Base-by-base conservation (phyloP, 2,888 invertebrate genomes). In the Gerris lacustris region DNA sequence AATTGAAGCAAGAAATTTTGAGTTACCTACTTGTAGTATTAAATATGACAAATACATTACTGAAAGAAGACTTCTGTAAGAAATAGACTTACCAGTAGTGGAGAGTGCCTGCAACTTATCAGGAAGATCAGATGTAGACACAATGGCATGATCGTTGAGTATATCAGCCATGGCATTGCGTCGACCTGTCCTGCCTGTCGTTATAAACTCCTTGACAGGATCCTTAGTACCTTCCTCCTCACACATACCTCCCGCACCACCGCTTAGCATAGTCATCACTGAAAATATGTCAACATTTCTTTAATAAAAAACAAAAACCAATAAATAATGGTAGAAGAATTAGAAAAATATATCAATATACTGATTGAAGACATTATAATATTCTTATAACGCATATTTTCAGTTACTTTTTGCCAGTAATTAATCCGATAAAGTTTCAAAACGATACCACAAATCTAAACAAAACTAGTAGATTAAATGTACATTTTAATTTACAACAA, bases 81-180 rank as follows among this genome's bases (percentile, higher is more conserved):
- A 31, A 74, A 73, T 73, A 70, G 72, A 72, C 75, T 78, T 77
- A 79, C 80, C 80, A 73, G 78, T 76, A 74, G 77, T 78, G 74
- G 79, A 78, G 72, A 79, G 77, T 73, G 78, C 77, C 74, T 75
- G 78, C 72, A 80, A 79, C 73, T 87, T 84, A 71, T 87, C 85
- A 6, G 93, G 89, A 76, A 94, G 83, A 79, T 91, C 91, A 7
- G 90, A 89, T 5, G 90, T 89, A 72, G 87, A 86, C 74, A 88
- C 85, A 43, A 71, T 44, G 47, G 88, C 87, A 77, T 89, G 88
- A 77, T 87, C 87, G 69, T 90, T 88, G 76, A 88, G 82, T 76
- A 94, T 92, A 80, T 94, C 91, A 1, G 92, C 90, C 83, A 95
- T 83, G 67, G 94, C 94, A 82, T 95, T 95, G 75, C 94, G 83